Evolutionary conservation across 1,140 invertebrate genomes (phyloP).

Genomic region (Lutraria rhynchaena): DNA sequence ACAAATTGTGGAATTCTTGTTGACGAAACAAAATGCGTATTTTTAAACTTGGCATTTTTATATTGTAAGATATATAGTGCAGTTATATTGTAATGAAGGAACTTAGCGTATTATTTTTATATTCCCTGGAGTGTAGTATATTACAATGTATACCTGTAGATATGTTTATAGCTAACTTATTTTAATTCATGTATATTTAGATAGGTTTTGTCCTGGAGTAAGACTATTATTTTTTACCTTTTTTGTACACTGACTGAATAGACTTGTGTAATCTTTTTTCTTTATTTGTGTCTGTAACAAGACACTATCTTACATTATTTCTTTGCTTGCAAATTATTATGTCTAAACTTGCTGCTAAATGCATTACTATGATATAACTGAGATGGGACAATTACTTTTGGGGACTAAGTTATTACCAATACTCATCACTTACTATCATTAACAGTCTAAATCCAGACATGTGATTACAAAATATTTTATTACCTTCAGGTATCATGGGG

Average conservation of each 20-base stretch:
- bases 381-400: background rate
- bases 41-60: background rate
- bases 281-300: background rate
- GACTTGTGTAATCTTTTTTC: background rate
- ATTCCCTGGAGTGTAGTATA: no score
- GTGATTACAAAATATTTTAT: no score
- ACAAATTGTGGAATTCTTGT: background rate
- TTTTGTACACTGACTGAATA: background rate
- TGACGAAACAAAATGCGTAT: background rate
- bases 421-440: no score
- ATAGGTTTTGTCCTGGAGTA: background rate
- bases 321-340: background rate
- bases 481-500: no score
- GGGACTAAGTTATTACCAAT: no score
- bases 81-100: background rate
- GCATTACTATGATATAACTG: background rate
- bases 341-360: background rate
- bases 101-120: background rate
- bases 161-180: constrained; percentile 38
- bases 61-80: background rate
- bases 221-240: background rate
- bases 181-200: constrained; percentile 5
- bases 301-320: background rate
- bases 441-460: no score
- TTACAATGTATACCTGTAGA: constrained; percentile 11